Conservation (phyloP, 2,113 vertebrate genomes). For the Notothenia coriiceps region DNA sequence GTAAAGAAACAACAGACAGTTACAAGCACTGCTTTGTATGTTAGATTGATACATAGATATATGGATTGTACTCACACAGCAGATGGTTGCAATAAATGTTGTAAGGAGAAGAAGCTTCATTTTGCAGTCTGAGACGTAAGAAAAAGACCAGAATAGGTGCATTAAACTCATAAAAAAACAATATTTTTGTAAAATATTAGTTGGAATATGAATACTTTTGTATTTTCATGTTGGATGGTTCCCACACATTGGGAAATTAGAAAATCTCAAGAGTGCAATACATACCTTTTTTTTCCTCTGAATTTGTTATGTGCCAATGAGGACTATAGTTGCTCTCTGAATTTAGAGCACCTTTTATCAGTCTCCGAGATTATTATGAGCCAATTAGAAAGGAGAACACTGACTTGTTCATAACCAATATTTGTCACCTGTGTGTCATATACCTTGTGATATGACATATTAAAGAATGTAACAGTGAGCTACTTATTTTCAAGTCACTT, state of each 20-base stretch:
- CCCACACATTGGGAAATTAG: neutral
- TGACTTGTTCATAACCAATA: conserved; percentile 39
- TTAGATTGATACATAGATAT: conserved; percentile 9
- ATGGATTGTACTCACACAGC: conserved; percentile 61
- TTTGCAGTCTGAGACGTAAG: conserved; percentile 19
- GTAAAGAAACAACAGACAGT: conserved; percentile 29
- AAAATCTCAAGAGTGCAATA: neutral
- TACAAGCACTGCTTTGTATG: neutral
- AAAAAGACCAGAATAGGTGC: neutral
- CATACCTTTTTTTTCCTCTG: conserved; percentile 29
- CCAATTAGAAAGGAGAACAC: conserved; percentile 71
- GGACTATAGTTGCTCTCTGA: conserved; percentile 33
- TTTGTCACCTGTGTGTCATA: conserved; percentile 69
- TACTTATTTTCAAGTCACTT: conserved; percentile 16
- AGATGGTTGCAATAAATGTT: conserved; percentile 50
- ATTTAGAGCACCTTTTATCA: conserved; percentile 64
- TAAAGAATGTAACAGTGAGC: conserved; percentile 32
- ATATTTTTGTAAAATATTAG: neutral
- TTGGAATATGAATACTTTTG: neutral
- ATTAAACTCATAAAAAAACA: neutral
- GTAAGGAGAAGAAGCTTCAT: conserved; percentile 72
- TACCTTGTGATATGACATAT: conserved; percentile 37
- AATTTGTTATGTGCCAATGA: conserved; percentile 26
- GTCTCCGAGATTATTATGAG: conserved; percentile 59
- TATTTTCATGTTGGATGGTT: neutral